Evolutionary conservation across 2,888 invertebrate species (phyloP).

Genomic region (Aricia artaxerxes): DNA sequence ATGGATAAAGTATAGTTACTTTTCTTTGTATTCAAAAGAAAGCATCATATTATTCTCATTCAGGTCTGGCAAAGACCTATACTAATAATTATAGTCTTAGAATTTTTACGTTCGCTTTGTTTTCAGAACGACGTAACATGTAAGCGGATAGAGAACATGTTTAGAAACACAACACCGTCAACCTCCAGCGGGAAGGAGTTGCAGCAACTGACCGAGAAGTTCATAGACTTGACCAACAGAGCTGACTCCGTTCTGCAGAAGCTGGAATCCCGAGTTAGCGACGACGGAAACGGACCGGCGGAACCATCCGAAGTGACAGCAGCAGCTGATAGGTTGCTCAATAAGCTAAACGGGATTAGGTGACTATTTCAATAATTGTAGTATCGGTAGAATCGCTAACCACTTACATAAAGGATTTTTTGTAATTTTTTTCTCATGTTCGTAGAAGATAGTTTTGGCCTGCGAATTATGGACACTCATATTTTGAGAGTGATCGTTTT

Average conservation of each 20-base stretch:
- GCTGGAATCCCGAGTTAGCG: constrained; percentile 60
- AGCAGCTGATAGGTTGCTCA: constrained; percentile 60
- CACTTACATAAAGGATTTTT: too few relatives aligned
- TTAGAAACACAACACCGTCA: constrained; percentile 64
- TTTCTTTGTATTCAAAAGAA: too few relatives aligned
- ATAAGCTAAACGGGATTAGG: constrained; percentile 63
- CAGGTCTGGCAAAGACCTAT: too few relatives aligned
- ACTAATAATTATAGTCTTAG: too few relatives aligned
- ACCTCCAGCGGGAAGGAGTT: constrained; percentile 66
- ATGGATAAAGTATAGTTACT: too few relatives aligned
- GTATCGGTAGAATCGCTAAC: neutral
- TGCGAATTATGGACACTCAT: too few relatives aligned
- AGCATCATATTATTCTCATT: too few relatives aligned
- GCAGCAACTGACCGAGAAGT: constrained; percentile 70
- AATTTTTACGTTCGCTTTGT: constrained; percentile 30
- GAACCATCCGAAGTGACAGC: constrained; percentile 61
- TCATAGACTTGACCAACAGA: constrained; percentile 68
- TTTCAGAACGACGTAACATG: constrained; percentile 64
- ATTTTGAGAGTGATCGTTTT: too few relatives aligned
- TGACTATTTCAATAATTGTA: constrained; percentile 43
- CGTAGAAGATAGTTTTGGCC: too few relatives aligned
- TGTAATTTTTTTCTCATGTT: too few relatives aligned
- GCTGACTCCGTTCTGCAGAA: constrained; percentile 70
- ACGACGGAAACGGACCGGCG: constrained; percentile 53
- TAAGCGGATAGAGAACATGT: constrained; percentile 63